Conservation (phyloP, 2,797 vertebrate species). For the Pristis pectinata region DNA sequence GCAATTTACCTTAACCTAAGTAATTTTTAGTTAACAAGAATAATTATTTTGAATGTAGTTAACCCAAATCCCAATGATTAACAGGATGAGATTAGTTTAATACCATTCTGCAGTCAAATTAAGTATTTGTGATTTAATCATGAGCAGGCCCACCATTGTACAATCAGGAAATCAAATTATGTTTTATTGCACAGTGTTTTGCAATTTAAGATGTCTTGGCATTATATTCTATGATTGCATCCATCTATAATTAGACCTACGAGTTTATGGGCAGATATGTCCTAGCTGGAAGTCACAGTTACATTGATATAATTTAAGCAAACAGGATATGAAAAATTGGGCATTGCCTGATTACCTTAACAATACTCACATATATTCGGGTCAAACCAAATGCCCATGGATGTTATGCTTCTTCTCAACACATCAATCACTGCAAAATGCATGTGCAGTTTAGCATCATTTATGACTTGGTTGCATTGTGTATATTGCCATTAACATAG, state of each 20-base stretch:
- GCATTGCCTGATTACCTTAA: neutral
- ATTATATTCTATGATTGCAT: constrained; percentile 16
- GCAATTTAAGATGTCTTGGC: neutral
- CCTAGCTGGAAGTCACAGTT: neutral
- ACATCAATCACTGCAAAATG: neutral
- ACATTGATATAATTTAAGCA: neutral
- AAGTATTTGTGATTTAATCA: neutral
- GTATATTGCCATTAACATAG: neutral
- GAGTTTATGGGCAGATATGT: neutral
- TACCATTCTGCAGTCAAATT: neutral
- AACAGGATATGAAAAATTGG: neutral
- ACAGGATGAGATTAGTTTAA: neutral
- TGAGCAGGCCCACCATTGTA: neutral
- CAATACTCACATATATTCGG: constrained; percentile 3
- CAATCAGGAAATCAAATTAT: constrained; percentile 2
- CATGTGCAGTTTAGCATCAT: neutral
- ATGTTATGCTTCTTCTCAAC: neutral
- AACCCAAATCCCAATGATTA: neutral
- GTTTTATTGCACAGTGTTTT: neutral
- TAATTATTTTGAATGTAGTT: neutral
- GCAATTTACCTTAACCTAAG: neutral
- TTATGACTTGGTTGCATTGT: neutral
- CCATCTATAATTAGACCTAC: neutral
- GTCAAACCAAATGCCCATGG: neutral
- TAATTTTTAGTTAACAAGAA: neutral